A percentile compares a stretch with the other conserved stretches of the same genome.
Evolutionary conservation across 2,888 invertebrate species (phyloP).

Genomic region (Caenorhabditis panamensis): DNA sequence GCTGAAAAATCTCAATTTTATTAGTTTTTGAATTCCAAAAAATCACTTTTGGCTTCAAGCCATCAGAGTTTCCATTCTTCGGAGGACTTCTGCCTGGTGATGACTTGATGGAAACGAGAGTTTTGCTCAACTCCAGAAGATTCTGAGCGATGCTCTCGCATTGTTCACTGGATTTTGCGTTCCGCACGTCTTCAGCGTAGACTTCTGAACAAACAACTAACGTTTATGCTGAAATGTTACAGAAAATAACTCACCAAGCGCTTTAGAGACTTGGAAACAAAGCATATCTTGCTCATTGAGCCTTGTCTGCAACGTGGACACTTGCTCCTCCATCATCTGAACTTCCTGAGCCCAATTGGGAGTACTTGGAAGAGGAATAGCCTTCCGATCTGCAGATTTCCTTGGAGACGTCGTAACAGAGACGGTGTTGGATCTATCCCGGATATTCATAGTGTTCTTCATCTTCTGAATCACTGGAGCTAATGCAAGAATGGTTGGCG

Average conservation of each 20-base stretch:
- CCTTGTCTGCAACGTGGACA: slow-evolving; percentile 80
- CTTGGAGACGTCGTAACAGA: slow-evolving; percentile 44
- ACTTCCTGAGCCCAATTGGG: slow-evolving; percentile 73
- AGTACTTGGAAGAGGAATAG: slow-evolving; percentile 6
- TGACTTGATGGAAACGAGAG: slow-evolving; percentile 32
- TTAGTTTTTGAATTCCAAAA: neutral
- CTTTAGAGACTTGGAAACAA: slow-evolving; percentile 58
- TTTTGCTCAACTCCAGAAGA: slow-evolving; percentile 37
- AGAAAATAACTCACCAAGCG: slow-evolving; percentile 15
- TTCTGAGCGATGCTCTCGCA: slow-evolving; percentile 26
- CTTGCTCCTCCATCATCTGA: slow-evolving; percentile 80
- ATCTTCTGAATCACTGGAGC: slow-evolving; percentile 42
- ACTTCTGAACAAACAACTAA: slow-evolving; percentile 27
- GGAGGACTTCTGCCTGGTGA: neutral
- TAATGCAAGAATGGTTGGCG: slow-evolving; percentile 37
- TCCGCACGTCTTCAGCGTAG: slow-evolving; percentile 42
- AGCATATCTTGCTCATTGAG: slow-evolving; percentile 80
- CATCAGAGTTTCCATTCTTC: slow-evolving; percentile 1
- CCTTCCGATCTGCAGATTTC: slow-evolving; percentile 16
- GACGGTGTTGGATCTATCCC: slow-evolving; percentile 52
- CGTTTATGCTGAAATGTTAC: too few species aligned
- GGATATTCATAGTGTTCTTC: slow-evolving; percentile 39
- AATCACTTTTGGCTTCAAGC: slow-evolving; percentile 3
- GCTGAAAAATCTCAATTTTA: slow-evolving; percentile 7
- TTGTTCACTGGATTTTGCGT: slow-evolving; percentile 33